Evolutionary conservation across 2,888 invertebrate species (phyloP), one percentile per base, ranked within the genome.

Genomic region (Apodemia zela): DNA sequence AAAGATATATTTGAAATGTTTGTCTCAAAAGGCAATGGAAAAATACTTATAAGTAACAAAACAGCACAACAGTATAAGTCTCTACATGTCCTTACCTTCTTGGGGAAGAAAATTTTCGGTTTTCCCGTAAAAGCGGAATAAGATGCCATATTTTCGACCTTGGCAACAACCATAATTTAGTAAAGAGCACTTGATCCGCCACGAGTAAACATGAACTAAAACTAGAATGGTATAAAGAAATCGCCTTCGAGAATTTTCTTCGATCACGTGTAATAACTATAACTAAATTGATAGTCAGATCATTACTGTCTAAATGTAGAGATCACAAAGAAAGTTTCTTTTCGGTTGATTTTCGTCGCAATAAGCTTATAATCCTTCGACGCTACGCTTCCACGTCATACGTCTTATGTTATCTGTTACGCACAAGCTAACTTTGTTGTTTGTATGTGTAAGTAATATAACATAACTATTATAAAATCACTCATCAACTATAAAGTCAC

Each of bases 121-220:
- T 89, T 89, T 84, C 90, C 90, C 74, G 89, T 87, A 74, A 86
- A 90, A 70, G 91, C 85, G 77, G 89, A 84, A 74, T 89, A 91
- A 75, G 89, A 89, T 78, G 90, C 87, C 91, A 91, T 91, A 71
- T 90, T 90, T 82, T 90, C 89, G 81, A 90, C 79, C 84, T 85
- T 88, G 71, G 85, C 82, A 79, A 90, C 85, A 84, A 91, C 91
- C 90, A 91, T 91, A 90, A 87, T 91, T 90, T 77, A 82, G 76
- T 77, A 73, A 78, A 85, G 72, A 83, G 71, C 82, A 82, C 81
- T 81, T 76, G 80, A 79, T 78, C 76, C 76, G 73, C 70, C 73
- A 79, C 79, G 72, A 83, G 77, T 73, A 81, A 83, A 85, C 84
- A 87, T 82, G 75, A 81, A 74, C 72, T 76, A 74, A 79, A 79